Percentiles rank a stretch among this genome's conserved stretches.
phyloP scores from a whole-genome alignment of 2,113 vertebrate species.

The Thinocorus orbignyianus region DNA sequence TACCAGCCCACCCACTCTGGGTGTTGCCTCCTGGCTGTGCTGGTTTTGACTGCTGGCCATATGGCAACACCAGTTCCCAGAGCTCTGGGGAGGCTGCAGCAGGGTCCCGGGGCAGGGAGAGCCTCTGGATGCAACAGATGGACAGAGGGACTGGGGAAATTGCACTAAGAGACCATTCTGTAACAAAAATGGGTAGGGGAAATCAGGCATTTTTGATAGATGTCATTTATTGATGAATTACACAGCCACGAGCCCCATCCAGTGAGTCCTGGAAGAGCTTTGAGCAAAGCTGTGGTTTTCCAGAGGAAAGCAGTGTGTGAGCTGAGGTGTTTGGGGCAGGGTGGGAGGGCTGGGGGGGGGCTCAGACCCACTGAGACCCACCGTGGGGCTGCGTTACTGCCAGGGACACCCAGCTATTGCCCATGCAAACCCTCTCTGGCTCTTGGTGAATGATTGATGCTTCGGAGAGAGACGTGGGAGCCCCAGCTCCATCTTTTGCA shows the following conservation, averaged over 20 bases:
- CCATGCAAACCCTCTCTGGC: neutral
- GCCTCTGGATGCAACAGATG: neutral
- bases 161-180: neutral
- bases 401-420: neutral
- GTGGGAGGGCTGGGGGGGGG: neutral
- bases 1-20: neutral
- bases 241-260: neutral
- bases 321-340: neutral
- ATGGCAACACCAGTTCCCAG: neutral
- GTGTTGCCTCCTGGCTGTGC: neutral
- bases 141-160: neutral
- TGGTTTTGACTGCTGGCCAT: neutral
- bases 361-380: accelerated
- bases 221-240: slow-evolving; percentile 29
- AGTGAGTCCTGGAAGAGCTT: neutral
- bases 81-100: neutral
- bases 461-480: neutral
- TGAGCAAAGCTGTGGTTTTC: neutral
- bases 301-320: neutral
- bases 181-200: neutral
- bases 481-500: too few relatives aligned
- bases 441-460: neutral
- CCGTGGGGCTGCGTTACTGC: neutral
- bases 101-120: neutral
- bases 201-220: neutral